These are phyloP conservation scores for Gavia stellata DNA, from an alignment of 2,113 vertebrate genomes.

Conservation along the genomic window DNA sequence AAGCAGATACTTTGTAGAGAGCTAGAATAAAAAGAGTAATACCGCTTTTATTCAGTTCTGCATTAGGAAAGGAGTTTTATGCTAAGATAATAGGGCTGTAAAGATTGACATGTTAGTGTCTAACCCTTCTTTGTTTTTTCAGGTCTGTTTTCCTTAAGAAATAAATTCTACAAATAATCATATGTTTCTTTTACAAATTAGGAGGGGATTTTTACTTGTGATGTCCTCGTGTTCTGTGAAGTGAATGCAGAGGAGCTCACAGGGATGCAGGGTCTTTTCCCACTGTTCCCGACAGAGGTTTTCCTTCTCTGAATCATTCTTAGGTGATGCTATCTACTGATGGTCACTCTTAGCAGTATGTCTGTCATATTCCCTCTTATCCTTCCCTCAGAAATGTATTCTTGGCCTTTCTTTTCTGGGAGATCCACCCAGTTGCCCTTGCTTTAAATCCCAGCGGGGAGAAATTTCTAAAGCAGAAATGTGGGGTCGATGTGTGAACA, in stretches of 20 bases:
- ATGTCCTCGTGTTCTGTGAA: background rate
- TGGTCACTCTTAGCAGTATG: background rate
- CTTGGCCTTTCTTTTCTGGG: background rate
- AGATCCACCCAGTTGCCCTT: background rate
- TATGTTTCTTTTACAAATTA: background rate
- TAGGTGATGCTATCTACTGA: background rate
- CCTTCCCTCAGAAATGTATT: background rate
- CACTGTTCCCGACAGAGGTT: background rate
- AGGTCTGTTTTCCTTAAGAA: background rate
- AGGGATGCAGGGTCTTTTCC: background rate
- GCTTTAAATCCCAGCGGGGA: background rate
- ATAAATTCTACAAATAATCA: background rate
- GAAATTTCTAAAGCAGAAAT: background rate
- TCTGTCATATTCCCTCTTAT: constrained; percentile 1
- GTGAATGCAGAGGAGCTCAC: background rate
- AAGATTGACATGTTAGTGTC: background rate
- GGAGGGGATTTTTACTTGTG: rapidly evolving
- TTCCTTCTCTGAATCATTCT: background rate
- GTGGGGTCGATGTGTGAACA: background rate
- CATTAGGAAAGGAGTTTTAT: background rate
- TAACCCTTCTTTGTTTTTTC: background rate
- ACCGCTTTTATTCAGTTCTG: background rate
- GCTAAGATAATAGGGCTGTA: background rate
- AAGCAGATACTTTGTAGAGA: background rate
- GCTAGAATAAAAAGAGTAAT: background rate